These are phyloP conservation scores for Halictus rubicundus DNA, from an alignment of 1,140 invertebrate genomes.

Conservation along the genomic window DNA sequence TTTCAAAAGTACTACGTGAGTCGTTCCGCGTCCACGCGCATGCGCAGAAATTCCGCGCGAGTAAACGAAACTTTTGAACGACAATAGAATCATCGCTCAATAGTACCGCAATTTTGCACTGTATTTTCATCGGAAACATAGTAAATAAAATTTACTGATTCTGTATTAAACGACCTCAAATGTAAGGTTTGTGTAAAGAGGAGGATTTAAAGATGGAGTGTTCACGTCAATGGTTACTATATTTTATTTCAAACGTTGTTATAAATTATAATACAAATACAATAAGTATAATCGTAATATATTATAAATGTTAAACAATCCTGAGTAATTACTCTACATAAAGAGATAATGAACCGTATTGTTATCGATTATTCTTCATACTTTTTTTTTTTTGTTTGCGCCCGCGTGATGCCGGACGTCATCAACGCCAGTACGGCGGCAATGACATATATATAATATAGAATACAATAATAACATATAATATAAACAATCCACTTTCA, in stretches of 20 bases:
- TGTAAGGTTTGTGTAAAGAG: background rate
- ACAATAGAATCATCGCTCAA: no score
- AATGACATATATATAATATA: conserved; percentile 73
- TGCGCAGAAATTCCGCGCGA: background rate
- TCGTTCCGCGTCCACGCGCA: background rate
- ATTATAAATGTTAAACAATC: conserved; percentile 79
- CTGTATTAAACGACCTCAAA: background rate
- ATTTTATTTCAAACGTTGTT: conserved; percentile 78
- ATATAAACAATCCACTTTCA: conserved; percentile 74
- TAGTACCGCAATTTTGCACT: no score
- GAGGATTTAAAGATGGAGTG: background rate
- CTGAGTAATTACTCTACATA: conserved; percentile 78
- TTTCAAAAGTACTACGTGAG: background rate
- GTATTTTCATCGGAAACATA: no score
- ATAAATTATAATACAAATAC: conserved; percentile 79
- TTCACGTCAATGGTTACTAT: conserved; percentile 71
- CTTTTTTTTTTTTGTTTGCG: conserved; percentile 21
- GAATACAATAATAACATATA: conserved; percentile 72
- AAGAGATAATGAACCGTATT: conserved; percentile 71
- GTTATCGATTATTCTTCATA: conserved; percentile 59
- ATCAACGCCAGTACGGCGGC: conserved; percentile 62
- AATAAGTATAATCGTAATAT: conserved; percentile 76
- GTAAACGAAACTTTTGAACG: background rate
- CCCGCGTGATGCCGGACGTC: conserved; percentile 15
- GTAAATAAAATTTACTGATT: no score